Evolutionary conservation across 2,797 vertebrate species (phyloP), one percentile per base, ranked within the genome.

Genomic region (Pteronotus mesoamericanus): DNA sequence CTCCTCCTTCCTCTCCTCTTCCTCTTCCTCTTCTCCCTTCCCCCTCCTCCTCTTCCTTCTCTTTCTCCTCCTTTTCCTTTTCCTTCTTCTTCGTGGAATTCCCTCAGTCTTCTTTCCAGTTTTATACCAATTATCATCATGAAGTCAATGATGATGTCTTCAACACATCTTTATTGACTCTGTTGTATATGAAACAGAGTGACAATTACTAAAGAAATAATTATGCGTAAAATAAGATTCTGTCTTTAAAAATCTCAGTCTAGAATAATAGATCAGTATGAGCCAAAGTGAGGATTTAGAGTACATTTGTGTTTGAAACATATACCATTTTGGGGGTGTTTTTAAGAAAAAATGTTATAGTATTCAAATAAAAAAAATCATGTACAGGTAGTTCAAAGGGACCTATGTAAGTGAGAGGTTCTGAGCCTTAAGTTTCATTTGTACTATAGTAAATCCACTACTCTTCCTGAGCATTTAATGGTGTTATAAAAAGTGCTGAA

Each of bases 141-240:
- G 11, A 83, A 37, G 3, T 87, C 29, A 86, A 19, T 46, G 4
- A 42, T 1, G 7, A 74, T 32, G 78, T 66, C 1, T 61, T 64
- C 24, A 79, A 72, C 3, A 79, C 2, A 51, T 68, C 3, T 19
- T 77, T 78, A 34, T 69, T 22, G 34, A 69, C 18, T 61, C 3
- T 85, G 7, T 3, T 85, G 42, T 19, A 44, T 39, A 55, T 57
- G 32, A 84, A 32, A 79, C 32, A 84, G 0, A 39, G 19, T 34
- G 37, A 48, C 34, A 48, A 71, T 68, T 4, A 68, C 15, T 86
- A 64, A 96, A 74, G 37, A 78, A 78, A 34, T 26, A 92, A 86
- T 53, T 22, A 83, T 55, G 2, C 7, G 18, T 19, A 61, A 59
- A 19, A 78, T 6, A 69, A 59, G 37, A 42, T 53, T 24, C 2